These are phyloP conservation scores for Tetrax tetrax DNA, from an alignment of 2,113 vertebrate species.

Conservation along the genomic window DNA sequence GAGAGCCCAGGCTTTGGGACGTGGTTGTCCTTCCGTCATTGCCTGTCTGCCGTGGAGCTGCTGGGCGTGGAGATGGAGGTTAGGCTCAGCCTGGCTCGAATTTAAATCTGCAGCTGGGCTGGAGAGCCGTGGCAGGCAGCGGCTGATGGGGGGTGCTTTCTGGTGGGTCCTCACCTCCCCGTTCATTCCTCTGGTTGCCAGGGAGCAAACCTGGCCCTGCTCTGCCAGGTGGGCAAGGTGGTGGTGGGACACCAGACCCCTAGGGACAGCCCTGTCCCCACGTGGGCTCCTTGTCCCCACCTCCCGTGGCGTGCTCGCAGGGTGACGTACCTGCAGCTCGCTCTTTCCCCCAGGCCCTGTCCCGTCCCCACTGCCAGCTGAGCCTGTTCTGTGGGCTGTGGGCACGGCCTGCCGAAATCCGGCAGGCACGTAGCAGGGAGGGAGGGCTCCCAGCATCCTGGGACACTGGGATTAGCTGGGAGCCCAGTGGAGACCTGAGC, in stretches of 20 bases:
- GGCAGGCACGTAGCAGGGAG: background rate
- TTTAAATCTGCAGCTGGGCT: background rate
- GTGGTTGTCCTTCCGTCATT: background rate
- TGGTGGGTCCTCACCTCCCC: background rate
- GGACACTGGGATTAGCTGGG: no score
- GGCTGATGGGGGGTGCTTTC: background rate
- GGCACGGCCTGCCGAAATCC: background rate
- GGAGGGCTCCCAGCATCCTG: background rate
- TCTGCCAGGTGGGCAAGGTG: background rate
- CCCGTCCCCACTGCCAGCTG: background rate
- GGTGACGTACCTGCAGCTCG: background rate
- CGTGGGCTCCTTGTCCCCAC: background rate
- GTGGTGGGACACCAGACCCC: background rate
- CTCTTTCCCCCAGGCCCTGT: background rate
- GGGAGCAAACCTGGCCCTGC: background rate
- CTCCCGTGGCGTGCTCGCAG: background rate
- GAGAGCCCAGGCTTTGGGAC: background rate
- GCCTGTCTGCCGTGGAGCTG: background rate
- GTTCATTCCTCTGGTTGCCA: background rate
- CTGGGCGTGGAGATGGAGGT: conserved; percentile 30
- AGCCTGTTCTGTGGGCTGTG: conserved; percentile 28
- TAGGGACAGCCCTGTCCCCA: background rate
- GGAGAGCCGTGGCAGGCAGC: background rate
- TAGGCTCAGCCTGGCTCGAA: background rate
- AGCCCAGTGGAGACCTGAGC: background rate